These are phyloP conservation scores for Platorchestia sp. DNA, from an alignment of 1,140 invertebrate species.

Conservation along the genomic window DNA sequence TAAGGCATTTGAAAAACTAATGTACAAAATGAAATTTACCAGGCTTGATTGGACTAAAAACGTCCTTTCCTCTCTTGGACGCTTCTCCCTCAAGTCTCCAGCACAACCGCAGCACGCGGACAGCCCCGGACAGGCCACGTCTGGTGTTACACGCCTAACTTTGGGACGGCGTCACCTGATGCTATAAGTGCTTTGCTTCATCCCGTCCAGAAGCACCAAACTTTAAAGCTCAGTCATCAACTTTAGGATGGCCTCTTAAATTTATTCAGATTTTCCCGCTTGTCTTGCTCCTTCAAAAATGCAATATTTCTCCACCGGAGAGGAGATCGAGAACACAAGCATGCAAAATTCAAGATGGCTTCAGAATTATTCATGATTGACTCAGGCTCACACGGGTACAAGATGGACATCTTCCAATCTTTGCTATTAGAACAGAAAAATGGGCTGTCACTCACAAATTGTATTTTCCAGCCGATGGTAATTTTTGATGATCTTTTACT, in stretches of 20 bases:
- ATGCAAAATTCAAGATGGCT: conserved; percentile 18
- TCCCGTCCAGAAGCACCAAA: neutral
- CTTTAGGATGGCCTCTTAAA: conserved; percentile 25
- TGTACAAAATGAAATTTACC: no score
- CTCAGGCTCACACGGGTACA: neutral
- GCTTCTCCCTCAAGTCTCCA: neutral
- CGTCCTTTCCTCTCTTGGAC: no score
- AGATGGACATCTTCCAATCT: neutral
- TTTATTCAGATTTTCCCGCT: conserved; percentile 35
- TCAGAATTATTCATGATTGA: conserved; percentile 28
- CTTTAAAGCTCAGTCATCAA: conserved; percentile 26
- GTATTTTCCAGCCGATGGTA: neutral
- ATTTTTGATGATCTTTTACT: neutral
- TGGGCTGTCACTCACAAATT: neutral
- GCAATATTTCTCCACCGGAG: conserved; percentile 23
- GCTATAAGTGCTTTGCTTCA: neutral
- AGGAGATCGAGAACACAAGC: neutral
- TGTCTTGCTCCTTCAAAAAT: conserved; percentile 29
- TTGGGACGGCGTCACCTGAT: neutral
- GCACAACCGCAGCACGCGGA: neutral
- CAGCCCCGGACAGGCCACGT: neutral
- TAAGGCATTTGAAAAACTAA: no score
- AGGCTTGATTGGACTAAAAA: no score
- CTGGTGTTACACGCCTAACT: neutral
- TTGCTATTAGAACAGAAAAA: neutral